Evolutionary conservation across 2,888 invertebrate species (phyloP).

Genomic region (Ichneumon xanthorius): DNA sequence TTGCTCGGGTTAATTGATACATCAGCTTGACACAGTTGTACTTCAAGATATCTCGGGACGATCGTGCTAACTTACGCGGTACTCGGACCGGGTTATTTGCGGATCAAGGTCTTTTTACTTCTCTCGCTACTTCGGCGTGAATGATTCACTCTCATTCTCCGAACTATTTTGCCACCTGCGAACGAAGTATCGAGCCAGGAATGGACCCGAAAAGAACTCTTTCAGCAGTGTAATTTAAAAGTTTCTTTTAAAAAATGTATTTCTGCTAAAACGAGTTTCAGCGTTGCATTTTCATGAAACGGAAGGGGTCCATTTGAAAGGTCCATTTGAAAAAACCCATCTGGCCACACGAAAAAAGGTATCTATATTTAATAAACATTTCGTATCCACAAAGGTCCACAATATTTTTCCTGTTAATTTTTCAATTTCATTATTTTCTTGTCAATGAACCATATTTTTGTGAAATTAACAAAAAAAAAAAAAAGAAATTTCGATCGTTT

Average conservation of each 20-base stretch:
- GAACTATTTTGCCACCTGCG: slow-evolving; percentile 51
- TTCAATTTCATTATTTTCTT: no score
- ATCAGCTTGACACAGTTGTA: slow-evolving; percentile 51
- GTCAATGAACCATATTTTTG: no score
- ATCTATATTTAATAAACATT: no score
- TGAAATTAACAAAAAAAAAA: no score
- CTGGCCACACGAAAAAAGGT: no score
- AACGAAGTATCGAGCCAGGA: slow-evolving; percentile 13
- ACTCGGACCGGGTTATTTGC: slow-evolving; percentile 64
- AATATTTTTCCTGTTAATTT: no score
- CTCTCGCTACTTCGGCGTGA: slow-evolving; percentile 42
- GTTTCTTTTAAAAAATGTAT: background rate
- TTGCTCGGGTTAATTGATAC: slow-evolving; percentile 59
- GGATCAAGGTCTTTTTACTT: slow-evolving; percentile 70
- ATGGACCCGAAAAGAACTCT: slow-evolving; percentile 36
- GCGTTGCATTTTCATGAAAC: no score
- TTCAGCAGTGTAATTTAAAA: slow-evolving; percentile 1
- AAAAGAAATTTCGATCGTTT: no score
- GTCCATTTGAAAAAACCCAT: no score
- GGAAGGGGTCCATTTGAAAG: no score
- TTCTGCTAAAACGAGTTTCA: no score
- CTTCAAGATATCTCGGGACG: slow-evolving; percentile 50
- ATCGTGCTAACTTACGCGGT: slow-evolving; percentile 23
- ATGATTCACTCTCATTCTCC: slow-evolving; percentile 64
- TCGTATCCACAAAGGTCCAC: no score